Evolutionary conservation across 1,140 invertebrate species (phyloP).

Genomic region (Coelopa frigida): DNA sequence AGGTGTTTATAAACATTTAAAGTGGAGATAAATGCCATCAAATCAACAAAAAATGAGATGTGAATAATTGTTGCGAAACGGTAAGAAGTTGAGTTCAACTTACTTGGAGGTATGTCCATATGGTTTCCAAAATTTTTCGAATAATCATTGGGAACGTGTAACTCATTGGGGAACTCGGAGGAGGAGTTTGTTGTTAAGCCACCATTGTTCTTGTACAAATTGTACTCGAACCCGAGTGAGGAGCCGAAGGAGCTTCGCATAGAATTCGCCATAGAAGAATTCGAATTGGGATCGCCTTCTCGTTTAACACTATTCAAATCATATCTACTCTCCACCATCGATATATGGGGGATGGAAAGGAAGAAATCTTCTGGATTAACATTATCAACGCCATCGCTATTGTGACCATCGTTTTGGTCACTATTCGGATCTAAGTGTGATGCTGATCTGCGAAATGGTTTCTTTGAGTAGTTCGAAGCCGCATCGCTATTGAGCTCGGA

Average conservation of each 20-base stretch:
- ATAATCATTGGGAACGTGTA: constrained; percentile 42
- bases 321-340: constrained; percentile 37
- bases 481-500: constrained; percentile 32
- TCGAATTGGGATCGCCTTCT: constrained; percentile 19
- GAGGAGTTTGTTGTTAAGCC: constrained; percentile 3
- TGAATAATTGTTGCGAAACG: background rate
- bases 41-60: background rate
- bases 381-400: constrained; percentile 29
- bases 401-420: constrained; percentile 22
- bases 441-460: constrained; percentile 29
- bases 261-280: no score
- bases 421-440: constrained; percentile 23
- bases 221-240: constrained; percentile 36
- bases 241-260: constrained; percentile 23
- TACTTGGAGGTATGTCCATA: constrained; percentile 45
- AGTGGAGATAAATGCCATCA: background rate
- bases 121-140: constrained; percentile 41
- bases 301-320: constrained; percentile 35
- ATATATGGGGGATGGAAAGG: constrained; percentile 40
- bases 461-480: constrained; percentile 35
- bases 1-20: no score
- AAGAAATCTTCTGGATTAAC: constrained; percentile 39
- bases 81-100: no score
- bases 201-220: constrained; percentile 28
- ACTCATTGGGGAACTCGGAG: constrained; percentile 40